A percentile compares a stretch with the other conserved stretches of the same genome.
Conservation (phyloP, 2,797 vertebrate species). For the Poecilia gillii region DNA sequence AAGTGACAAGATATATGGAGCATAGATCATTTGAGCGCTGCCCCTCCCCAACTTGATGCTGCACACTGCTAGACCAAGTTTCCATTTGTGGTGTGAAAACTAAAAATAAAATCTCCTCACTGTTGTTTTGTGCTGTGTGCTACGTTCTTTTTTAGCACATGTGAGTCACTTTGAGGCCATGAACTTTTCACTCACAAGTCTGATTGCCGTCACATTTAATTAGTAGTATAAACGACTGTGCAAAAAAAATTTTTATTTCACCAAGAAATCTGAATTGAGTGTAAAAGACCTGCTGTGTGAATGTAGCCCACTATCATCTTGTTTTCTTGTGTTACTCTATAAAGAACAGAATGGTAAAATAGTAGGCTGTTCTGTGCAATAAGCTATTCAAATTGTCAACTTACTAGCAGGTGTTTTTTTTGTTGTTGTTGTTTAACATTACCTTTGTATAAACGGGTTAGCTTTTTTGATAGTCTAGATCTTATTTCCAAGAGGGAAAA, state of each 20-base stretch:
- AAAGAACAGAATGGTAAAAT: neutral
- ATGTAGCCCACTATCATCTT: neutral
- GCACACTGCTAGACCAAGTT: neutral
- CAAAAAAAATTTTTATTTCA: no score
- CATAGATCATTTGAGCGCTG: neutral
- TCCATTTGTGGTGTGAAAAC: neutral
- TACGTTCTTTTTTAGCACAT: neutral
- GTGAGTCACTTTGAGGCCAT: neutral
- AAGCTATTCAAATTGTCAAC: neutral
- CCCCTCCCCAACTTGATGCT: neutral
- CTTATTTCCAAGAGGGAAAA: neutral
- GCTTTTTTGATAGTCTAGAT: neutral
- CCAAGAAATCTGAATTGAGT: neutral
- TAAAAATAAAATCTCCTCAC: neutral
- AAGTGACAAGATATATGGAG: neutral
- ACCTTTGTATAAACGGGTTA: neutral
- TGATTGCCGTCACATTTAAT: no score
- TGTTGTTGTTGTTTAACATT: neutral
- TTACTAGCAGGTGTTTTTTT: neutral
- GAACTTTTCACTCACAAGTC: neutral
- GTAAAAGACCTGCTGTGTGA: neutral
- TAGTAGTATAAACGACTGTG: no score
- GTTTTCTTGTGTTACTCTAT: neutral
- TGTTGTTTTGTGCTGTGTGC: neutral
- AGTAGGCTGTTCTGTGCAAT: neutral